Percentiles rank a stretch among this genome's conserved stretches.
phyloP scores from a whole-genome alignment of 2,888 invertebrate genomes.

The Slavum lentiscoides region DNA sequence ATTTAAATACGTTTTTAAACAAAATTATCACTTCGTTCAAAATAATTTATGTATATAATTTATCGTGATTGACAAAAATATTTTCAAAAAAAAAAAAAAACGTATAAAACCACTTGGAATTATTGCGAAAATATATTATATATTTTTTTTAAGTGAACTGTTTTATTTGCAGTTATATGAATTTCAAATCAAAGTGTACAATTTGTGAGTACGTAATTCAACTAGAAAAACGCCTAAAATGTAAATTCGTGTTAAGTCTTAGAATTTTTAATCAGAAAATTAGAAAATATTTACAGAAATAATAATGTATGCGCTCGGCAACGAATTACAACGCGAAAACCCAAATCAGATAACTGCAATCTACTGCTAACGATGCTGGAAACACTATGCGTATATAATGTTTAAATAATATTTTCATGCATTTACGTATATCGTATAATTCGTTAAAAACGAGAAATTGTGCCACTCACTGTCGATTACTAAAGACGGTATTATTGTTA shows the following conservation, averaged over 20 bases:
- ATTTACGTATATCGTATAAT: too few relatives aligned
- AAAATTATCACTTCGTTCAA: neutral
- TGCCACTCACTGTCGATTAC: too few relatives aligned
- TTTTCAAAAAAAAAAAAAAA: neutral
- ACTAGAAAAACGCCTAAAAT: neutral
- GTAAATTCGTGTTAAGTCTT: neutral
- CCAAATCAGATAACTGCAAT: too few relatives aligned
- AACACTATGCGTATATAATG: too few relatives aligned
- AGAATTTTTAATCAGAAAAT: neutral
- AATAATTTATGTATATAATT: constrained; percentile 1
- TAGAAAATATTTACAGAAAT: neutral
- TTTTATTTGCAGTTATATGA: neutral
- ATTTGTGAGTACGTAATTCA: neutral
- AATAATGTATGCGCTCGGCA: too few relatives aligned
- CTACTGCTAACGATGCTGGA: too few relatives aligned
- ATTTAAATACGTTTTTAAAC: constrained; percentile 5
- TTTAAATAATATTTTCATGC: too few relatives aligned
- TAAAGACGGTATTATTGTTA: too few relatives aligned
- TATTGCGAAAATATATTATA: neutral
- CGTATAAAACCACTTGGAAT: neutral
- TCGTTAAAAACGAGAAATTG: too few relatives aligned
- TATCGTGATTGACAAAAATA: neutral
- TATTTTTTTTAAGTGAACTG: neutral
- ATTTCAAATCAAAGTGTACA: neutral
- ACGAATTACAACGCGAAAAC: too few relatives aligned